These are phyloP conservation scores for Scaptomyza pallida DNA, from an alignment of 1,140 invertebrate species.

Conservation along the genomic window DNA sequence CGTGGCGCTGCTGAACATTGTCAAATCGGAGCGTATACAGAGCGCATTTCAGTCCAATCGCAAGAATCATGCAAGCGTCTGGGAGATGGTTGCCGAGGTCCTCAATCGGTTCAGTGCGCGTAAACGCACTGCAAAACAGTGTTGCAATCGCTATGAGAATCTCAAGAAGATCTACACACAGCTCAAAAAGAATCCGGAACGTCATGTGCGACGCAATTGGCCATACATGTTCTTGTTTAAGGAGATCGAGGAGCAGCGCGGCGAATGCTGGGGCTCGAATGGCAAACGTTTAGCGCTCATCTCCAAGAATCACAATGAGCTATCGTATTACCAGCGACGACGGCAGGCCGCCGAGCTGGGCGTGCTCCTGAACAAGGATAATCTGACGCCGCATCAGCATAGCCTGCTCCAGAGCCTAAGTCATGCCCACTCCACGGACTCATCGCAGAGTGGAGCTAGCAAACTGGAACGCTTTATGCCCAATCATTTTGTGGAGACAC, in stretches of 20 bases:
- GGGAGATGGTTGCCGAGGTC: slow-evolving; percentile 83
- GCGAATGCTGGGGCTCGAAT: slow-evolving; percentile 82
- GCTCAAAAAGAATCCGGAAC: slow-evolving; percentile 80
- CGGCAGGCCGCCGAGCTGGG: slow-evolving; percentile 75
- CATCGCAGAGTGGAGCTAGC: slow-evolving; percentile 73
- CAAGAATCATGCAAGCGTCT: slow-evolving; percentile 82
- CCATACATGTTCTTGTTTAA: slow-evolving; percentile 83
- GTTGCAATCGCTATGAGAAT: slow-evolving; percentile 83
- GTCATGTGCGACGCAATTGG: slow-evolving; percentile 81
- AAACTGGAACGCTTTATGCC: slow-evolving; percentile 80
- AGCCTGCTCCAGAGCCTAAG: slow-evolving; percentile 65
- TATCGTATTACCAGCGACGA: slow-evolving; percentile 79
- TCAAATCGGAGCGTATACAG: slow-evolving; percentile 81
- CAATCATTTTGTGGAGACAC: slow-evolving; percentile 80
- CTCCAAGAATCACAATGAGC: slow-evolving; percentile 76
- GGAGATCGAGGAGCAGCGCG: slow-evolving; percentile 82
- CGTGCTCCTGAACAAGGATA: slow-evolving; percentile 73
- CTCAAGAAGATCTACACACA: slow-evolving; percentile 83
- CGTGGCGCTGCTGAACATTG: slow-evolving; percentile 79
- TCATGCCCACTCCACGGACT: slow-evolving; percentile 77
- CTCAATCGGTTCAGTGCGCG: slow-evolving; percentile 76
- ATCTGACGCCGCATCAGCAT: slow-evolving; percentile 72
- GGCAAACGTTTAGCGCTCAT: slow-evolving; percentile 74
- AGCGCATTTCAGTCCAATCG: slow-evolving; percentile 83
- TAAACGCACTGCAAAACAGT: slow-evolving; percentile 79